Evolutionary conservation across 2,797 vertebrate species (phyloP).

Genomic region (Babyrousa celebensis): DNA sequence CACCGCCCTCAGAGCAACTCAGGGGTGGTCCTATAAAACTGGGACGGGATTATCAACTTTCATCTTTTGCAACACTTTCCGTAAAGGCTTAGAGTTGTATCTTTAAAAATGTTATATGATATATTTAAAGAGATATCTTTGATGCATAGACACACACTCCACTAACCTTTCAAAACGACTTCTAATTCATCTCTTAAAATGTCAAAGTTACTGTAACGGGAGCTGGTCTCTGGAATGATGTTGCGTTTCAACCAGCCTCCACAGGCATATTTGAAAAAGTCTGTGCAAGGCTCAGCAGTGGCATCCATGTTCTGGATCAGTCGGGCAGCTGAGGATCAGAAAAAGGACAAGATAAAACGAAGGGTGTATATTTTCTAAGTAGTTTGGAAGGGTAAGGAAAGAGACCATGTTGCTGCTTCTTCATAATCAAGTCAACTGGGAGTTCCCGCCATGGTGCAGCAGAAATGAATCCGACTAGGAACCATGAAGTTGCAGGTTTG

Average conservation of each 20-base stretch:
- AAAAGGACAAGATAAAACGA: neutral
- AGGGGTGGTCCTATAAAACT: neutral
- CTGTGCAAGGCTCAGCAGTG: slow-evolving; percentile 93
- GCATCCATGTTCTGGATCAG: slow-evolving; percentile 97
- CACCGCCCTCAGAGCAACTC: neutral
- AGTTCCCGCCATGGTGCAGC: too few relatives aligned
- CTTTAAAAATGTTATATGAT: neutral
- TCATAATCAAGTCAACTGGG: neutral
- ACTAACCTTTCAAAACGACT: slow-evolving; percentile 97
- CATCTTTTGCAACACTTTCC: slow-evolving; percentile 3
- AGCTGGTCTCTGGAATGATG: slow-evolving; percentile 97
- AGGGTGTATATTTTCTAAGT: neutral
- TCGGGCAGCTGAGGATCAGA: slow-evolving; percentile 93
- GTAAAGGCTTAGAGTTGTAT: neutral
- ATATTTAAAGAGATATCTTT: slow-evolving; percentile 77
- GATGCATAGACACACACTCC: slow-evolving; percentile 67
- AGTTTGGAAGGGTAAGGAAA: neutral
- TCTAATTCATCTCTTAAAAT: slow-evolving; percentile 97
- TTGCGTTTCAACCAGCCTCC: slow-evolving; percentile 98
- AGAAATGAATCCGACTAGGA: too few relatives aligned
- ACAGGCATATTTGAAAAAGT: slow-evolving; percentile 98
- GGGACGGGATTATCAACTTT: neutral
- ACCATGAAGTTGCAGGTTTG: too few relatives aligned
- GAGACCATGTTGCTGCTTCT: neutral
- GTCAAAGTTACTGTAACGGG: slow-evolving; percentile 97